Evolutionary conservation across 2,797 vertebrate genomes (phyloP).

Genomic region (Astyanax mexicanus): DNA sequence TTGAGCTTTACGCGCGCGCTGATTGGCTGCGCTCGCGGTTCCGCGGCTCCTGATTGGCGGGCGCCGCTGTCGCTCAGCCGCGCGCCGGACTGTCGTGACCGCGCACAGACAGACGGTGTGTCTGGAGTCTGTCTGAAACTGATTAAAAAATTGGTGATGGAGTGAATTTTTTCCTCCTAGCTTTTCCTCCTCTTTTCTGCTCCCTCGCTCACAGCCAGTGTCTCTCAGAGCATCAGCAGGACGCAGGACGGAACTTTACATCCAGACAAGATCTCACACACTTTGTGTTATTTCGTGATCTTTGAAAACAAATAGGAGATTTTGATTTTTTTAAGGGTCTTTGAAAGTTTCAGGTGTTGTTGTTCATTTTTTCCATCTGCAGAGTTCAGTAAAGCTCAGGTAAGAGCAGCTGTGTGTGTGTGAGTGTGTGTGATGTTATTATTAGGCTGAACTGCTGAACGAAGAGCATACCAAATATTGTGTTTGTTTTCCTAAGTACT

Average conservation of each 20-base stretch:
- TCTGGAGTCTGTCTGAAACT: conserved; percentile 87
- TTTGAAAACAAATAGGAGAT: conserved; percentile 17
- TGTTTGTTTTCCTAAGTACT: conserved; percentile 16
- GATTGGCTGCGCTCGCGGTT: conserved; percentile 64
- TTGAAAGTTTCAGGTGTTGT: not conserved
- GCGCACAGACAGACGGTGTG: conserved; percentile 76
- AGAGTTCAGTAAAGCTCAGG: conserved; percentile 78
- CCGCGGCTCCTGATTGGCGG: conserved; percentile 67
- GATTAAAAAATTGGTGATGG: conserved; percentile 79
- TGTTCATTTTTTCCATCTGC: conserved; percentile 70
- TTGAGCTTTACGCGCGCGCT: conserved; percentile 8
- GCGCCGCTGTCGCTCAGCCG: conserved; percentile 65
- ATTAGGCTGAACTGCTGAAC: conserved; percentile 23
- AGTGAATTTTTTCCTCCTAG: conserved; percentile 67
- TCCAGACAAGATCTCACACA: not conserved
- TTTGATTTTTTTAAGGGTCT: conserved; percentile 40
- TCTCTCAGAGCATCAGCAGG: conserved; percentile 36
- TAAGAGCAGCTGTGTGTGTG: conserved; percentile 61
- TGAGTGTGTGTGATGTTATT: conserved; percentile 29
- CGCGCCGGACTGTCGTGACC: conserved; percentile 75
- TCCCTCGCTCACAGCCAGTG: conserved; percentile 52
- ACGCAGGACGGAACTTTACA: conserved; percentile 63
- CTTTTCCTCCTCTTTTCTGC: not conserved
- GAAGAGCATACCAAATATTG: not conserved
- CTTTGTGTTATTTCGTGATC: conserved; percentile 29